phyloP scores from a whole-genome alignment of 2,797 vertebrate species.

The Diplodus sargus region DNA sequence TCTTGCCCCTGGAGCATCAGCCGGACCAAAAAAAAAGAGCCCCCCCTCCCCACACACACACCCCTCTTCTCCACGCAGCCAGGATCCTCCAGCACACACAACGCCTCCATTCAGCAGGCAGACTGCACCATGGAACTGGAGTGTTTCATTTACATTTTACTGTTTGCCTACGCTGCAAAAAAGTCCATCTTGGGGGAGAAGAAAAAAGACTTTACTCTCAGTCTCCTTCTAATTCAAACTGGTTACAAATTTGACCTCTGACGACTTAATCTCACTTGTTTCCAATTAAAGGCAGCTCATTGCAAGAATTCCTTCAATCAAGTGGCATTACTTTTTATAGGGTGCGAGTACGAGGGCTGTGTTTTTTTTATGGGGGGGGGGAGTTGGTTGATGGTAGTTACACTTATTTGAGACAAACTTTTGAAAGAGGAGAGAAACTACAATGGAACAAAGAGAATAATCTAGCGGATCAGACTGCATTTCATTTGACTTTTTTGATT shows the following conservation, averaged over 20 bases:
- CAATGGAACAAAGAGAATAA: slow-evolving; percentile 1
- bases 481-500: slow-evolving; percentile 21
- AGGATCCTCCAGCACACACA: slow-evolving; percentile 56
- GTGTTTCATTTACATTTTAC: slow-evolving; percentile 63
- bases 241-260: slow-evolving; percentile 11
- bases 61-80: slow-evolving; percentile 17
- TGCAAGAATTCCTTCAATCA: slow-evolving; percentile 41
- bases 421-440: not conserved
- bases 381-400: not conserved
- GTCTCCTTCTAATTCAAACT: slow-evolving; percentile 46
- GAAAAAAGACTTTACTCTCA: slow-evolving; percentile 18
- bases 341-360: not conserved
- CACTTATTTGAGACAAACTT: slow-evolving; percentile 17
- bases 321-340: slow-evolving; percentile 6
- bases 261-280: slow-evolving; percentile 16
- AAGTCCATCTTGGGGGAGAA: slow-evolving; percentile 3
- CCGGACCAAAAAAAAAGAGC: slow-evolving; percentile 72
- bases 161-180: slow-evolving; percentile 63
- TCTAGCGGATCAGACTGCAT: slow-evolving; percentile 7
- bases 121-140: slow-evolving; percentile 42
- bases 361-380: not conserved
- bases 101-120: slow-evolving; percentile 76
- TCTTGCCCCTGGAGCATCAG: slow-evolving; percentile 82
- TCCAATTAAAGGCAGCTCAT: slow-evolving; percentile 33
- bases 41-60: slow-evolving; percentile 25